Percentiles rank a stretch among this genome's conserved stretches.
Evolutionary conservation across 2,888 invertebrate species (phyloP).

Genomic region (Drosophila macrospina): DNA sequence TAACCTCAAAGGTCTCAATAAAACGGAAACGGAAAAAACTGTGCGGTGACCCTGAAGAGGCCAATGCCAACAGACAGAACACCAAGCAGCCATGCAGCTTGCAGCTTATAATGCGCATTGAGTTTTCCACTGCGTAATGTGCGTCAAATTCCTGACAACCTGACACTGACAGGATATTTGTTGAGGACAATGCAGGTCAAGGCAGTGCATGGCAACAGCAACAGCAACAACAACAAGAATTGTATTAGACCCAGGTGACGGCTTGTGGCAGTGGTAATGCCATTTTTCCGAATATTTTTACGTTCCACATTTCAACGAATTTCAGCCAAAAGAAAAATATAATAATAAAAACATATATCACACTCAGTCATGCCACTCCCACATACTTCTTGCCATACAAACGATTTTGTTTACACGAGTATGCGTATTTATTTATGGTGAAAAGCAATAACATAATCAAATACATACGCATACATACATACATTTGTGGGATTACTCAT

Average conservation of each 20-base stretch:
- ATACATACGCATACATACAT: constrained; percentile 16
- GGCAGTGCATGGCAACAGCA: constrained; percentile 29
- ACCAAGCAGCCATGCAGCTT: background rate
- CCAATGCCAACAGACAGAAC: constrained; percentile 46
- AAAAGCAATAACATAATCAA: constrained; percentile 38
- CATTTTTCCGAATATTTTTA: constrained; percentile 6
- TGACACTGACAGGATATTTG: constrained; percentile 45
- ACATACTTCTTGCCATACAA: constrained; percentile 22
- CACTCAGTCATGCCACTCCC: constrained; percentile 33
- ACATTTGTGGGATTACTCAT: constrained; percentile 66
- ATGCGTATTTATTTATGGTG: constrained; percentile 47
- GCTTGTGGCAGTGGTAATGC: constrained; percentile 6
- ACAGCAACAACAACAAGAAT: background rate
- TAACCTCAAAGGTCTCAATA: constrained; percentile 51
- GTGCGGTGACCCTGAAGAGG: constrained; percentile 39
- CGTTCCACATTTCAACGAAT: constrained; percentile 7
- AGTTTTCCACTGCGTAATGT: constrained; percentile 20
- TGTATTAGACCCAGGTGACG: constrained; percentile 1
- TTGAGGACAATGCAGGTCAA: constrained; percentile 64
- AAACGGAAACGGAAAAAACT: constrained; percentile 11
- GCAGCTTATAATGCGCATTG: background rate
- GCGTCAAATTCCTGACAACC: constrained; percentile 62
- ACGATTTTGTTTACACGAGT: constrained; percentile 36
- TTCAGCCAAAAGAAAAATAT: constrained; percentile 22
- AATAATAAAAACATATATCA: constrained; percentile 41